Evolutionary conservation across 2,113 vertebrate genomes (phyloP).

Genomic region (Pituophis catenifer): DNA sequence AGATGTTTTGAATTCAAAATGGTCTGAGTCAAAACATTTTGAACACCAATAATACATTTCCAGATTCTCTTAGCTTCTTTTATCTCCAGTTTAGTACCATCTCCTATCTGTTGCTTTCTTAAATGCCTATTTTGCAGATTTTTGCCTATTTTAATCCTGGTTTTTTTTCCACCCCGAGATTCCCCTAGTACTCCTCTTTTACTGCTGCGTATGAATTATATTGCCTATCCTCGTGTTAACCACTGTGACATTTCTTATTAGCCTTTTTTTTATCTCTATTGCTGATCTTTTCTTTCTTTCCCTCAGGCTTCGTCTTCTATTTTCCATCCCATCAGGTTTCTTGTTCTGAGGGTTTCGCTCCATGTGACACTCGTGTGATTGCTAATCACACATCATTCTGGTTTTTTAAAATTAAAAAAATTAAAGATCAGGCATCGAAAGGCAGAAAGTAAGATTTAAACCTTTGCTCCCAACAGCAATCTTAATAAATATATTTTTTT

Average conservation of each 20-base stretch:
- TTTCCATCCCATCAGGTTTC: neutral
- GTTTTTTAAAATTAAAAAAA: neutral
- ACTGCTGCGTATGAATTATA: neutral
- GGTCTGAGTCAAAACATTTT: neutral
- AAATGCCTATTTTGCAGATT: neutral
- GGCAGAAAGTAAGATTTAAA: neutral
- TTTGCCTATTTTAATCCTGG: neutral
- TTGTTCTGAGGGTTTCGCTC: neutral
- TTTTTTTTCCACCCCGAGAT: neutral
- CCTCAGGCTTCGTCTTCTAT: neutral
- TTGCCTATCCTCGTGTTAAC: neutral
- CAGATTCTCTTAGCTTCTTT: neutral
- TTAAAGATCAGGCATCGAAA: neutral
- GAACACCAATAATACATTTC: neutral
- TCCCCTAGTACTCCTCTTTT: neutral
- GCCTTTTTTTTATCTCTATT: neutral
- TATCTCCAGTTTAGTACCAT: neutral
- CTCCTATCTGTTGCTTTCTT: neutral
- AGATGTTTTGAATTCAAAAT: neutral
- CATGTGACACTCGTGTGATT: neutral
- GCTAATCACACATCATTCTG: neutral
- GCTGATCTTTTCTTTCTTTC: neutral
- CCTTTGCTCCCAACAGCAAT: neutral
- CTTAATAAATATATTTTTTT: neutral
- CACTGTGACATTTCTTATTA: neutral